Evolutionary conservation across 1,140 invertebrate genomes (phyloP).

Genomic region (Teleopsis dalmanni): DNA sequence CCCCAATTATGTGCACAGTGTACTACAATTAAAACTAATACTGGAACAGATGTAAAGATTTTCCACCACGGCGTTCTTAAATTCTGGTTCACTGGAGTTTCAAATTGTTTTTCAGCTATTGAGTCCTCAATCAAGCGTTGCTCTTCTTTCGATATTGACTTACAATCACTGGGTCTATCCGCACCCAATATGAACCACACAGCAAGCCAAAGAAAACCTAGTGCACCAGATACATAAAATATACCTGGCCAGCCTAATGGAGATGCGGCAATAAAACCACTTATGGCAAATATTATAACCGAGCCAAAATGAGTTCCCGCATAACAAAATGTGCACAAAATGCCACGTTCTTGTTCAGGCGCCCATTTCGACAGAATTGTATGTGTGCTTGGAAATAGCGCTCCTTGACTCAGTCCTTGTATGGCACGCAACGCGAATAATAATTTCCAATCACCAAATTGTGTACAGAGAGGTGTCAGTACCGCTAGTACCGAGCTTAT

Average conservation of each 20-base stretch:
- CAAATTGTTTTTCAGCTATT: background rate
- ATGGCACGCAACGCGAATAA: constrained; percentile 51
- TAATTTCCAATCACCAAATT: constrained; percentile 50
- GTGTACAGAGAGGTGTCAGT: constrained; percentile 32
- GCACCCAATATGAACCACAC: constrained; percentile 55
- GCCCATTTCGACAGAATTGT: constrained; percentile 69
- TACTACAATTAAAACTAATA: constrained; percentile 72
- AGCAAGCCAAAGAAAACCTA: constrained; percentile 51
- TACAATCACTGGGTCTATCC: constrained; percentile 53
- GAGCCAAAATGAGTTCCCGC: constrained; percentile 60
- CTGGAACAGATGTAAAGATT: constrained; percentile 66
- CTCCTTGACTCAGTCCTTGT: constrained; percentile 67
- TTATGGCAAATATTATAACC: constrained; percentile 53
- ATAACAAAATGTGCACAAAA: constrained; percentile 50
- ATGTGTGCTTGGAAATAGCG: constrained; percentile 71
- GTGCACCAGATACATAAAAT: constrained; percentile 64
- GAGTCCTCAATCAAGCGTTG: constrained; percentile 51
- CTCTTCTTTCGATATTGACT: constrained; percentile 51
- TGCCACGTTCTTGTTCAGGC: constrained; percentile 49
- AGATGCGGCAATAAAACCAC: constrained; percentile 56
- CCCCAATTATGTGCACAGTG: constrained; percentile 88
- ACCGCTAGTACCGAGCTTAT: constrained; percentile 39
- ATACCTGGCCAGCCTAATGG: constrained; percentile 61
- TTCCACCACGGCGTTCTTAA: constrained; percentile 55
- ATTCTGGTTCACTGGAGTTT: background rate